Conservation (phyloP, 2,888 invertebrate species). For the Cotesia congregata region DNA sequence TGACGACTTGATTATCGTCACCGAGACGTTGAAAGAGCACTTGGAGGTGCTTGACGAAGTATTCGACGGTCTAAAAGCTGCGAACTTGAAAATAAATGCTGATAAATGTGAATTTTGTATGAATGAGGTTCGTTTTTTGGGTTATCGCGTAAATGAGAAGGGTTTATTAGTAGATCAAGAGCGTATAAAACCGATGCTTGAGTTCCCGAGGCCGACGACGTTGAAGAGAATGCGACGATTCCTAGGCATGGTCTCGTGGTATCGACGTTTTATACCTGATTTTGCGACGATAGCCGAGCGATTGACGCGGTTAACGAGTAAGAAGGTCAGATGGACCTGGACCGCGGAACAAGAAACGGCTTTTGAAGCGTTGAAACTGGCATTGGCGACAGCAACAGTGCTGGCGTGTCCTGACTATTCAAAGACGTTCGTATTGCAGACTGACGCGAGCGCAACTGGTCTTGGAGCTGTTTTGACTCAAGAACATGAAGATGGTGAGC, state of each 20-base stretch:
- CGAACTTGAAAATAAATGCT: no score
- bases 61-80: slow-evolving; percentile 16
- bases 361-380: slow-evolving; percentile 25
- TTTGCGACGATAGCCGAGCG: slow-evolving; percentile 47
- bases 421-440: slow-evolving; percentile 38
- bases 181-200: background rate
- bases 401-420: slow-evolving; percentile 47
- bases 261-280: slow-evolving; percentile 47
- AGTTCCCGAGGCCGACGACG: slow-evolving; percentile 29
- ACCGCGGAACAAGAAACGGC: slow-evolving; percentile 17
- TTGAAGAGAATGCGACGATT: slow-evolving; percentile 37
- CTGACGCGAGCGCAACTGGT: slow-evolving; percentile 32
- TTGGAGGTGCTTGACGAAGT: background rate
- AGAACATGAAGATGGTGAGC: slow-evolving; percentile 35
- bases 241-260: background rate
- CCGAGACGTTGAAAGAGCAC: slow-evolving; percentile 25
- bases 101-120: slow-evolving; percentile 11
- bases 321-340: slow-evolving; percentile 32
- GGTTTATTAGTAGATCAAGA: no score
- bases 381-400: slow-evolving; percentile 41
- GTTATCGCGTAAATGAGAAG: slow-evolving; percentile 45
- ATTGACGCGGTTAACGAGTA: slow-evolving; percentile 47
- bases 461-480: slow-evolving; percentile 48
- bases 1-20: slow-evolving; percentile 10
- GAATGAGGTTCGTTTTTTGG: slow-evolving; percentile 46